Percentiles rank a stretch among this genome's conserved stretches.
phyloP scores from a whole-genome alignment of 2,113 vertebrate species.

The Barnardius zonarius region DNA sequence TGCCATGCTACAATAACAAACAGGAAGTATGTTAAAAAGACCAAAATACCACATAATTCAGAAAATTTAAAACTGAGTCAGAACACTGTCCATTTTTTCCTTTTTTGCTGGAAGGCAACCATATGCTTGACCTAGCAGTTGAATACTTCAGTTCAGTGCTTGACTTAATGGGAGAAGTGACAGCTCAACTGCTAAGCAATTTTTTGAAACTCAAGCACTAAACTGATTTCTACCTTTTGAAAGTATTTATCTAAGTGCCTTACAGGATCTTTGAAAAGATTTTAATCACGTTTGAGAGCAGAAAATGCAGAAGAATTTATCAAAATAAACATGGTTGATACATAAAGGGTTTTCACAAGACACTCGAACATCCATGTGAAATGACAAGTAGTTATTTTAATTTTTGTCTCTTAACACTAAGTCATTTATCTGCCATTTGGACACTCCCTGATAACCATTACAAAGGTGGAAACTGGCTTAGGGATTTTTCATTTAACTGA shows the following conservation, averaged over 20 bases:
- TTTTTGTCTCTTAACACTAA: neutral
- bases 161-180: neutral
- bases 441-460: neutral
- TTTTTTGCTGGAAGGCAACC: neutral
- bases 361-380: neutral
- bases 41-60: neutral
- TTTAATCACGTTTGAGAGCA: neutral
- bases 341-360: neutral
- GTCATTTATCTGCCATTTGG: neutral
- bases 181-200: neutral
- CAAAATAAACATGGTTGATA: neutral
- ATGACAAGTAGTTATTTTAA: neutral
- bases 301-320: neutral
- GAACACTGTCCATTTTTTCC: neutral
- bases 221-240: neutral
- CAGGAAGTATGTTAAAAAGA: neutral
- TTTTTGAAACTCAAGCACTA: constrained; percentile 13
- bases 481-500: neutral
- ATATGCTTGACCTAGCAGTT: neutral
- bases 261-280: constrained; percentile 12
- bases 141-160: neutral
- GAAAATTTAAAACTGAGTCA: neutral
- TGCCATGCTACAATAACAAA: neutral
- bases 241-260: neutral
- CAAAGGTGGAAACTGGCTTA: neutral